phyloP scores from a whole-genome alignment of 2,113 vertebrate genomes.

The Rhinoderma darwinii region DNA sequence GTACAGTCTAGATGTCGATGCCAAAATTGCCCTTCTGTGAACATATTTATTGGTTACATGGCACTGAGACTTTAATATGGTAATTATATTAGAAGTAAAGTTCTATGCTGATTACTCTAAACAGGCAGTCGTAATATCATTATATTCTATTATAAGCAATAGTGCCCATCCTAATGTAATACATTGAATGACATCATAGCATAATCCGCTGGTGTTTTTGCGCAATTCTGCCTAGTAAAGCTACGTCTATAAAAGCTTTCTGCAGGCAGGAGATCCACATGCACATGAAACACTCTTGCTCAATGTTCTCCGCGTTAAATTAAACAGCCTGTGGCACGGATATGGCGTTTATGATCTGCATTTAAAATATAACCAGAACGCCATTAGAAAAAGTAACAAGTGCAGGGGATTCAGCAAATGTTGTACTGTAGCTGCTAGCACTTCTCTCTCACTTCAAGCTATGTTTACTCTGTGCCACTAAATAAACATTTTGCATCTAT shows the following conservation, averaged over 20 bases:
- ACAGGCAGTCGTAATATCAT: not conserved
- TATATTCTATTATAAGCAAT: not conserved
- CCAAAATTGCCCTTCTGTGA: not conserved
- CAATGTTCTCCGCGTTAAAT: not conserved
- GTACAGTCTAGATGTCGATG: not conserved
- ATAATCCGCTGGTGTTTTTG: conserved; percentile 6
- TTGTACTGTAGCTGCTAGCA: conserved; percentile 34
- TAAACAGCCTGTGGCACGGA: conserved; percentile 42
- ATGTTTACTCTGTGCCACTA: conserved; percentile 37
- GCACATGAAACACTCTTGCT: conserved; percentile 19
- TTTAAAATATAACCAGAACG: conserved; percentile 33
- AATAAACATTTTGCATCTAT: conserved; percentile 43
- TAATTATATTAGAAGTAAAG: not conserved
- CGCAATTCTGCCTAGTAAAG: not conserved
- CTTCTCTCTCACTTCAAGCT: conserved; percentile 32
- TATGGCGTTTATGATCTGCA: conserved; percentile 15
- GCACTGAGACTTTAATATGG: not conserved
- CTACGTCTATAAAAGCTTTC: not conserved
- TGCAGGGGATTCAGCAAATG: conserved; percentile 1
- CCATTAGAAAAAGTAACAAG: conserved; percentile 48
- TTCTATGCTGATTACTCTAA: not conserved
- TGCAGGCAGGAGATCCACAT: conserved; percentile 1
- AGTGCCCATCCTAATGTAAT: not conserved
- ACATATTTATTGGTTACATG: not conserved
- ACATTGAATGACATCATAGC: not conserved